Evolutionary conservation across 2,888 invertebrate genomes (phyloP), one percentile per base, ranked within the genome.

Genomic region (Agrilus biguttatus): DNA sequence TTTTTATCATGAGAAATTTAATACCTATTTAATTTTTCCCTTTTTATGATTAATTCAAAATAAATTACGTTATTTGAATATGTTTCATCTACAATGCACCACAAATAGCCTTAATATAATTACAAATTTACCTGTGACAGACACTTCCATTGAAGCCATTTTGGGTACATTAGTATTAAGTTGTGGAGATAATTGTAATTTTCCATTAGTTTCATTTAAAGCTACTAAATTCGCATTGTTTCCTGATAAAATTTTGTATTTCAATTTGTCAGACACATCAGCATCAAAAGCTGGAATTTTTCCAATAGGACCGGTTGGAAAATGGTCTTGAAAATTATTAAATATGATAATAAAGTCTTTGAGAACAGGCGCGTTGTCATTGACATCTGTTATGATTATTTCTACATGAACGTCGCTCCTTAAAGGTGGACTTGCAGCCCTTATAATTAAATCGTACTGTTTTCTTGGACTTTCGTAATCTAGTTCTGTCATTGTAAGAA

Each of bases 391-490:
- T 0, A 96, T 89, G 5, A 88, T 66, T 33, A 96, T 80, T 59
- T 88, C 87, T 0, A 95, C 83, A 53, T 85, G 77, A 2, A 87
- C 90, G 61, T 93, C 90, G 49, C 85, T 88, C 57, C 93, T 76
- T 5, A 93, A 63, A 0, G 92, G 92, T 0, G 87, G 86, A 50
- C 92, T 92, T 0, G 91, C 83, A 0, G 97, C 97, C 42, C 93
- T 71, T 5, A 98, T 79, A 17, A 90, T 76, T 3, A 96, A 67
- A 60, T 90, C 85, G 61, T 87, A 97, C 47, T 80, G 81, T 63
- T 95, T 95, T 47, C 87, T 79, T 1, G 84, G 75, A n/a, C 90
- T 88, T 62, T 98, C 98, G 62, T 93, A 97, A 68, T 98, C 97
- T 33, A 98, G 66, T 57, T 95, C 92, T 0, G 86, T 82, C 71